Conservation (phyloP, 2,113 vertebrate genomes). For the Phrynosoma platyrhinos region DNA sequence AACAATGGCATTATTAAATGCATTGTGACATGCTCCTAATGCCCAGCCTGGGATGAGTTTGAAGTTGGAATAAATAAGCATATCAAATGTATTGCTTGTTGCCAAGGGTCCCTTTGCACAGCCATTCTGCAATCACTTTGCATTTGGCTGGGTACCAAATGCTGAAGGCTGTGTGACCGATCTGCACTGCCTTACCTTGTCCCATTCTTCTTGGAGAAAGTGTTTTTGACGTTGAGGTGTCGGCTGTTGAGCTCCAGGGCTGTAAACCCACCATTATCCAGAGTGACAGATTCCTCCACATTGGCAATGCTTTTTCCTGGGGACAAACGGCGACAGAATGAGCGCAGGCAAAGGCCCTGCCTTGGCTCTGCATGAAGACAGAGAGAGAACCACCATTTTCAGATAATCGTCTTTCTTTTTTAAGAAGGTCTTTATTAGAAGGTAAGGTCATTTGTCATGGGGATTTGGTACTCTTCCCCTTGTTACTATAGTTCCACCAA, state of each 20-base stretch:
- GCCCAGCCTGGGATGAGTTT: not conserved
- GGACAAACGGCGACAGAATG: slow-evolving; percentile 35
- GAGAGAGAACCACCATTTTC: slow-evolving; percentile 21
- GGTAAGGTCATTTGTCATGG: too few relatives aligned
- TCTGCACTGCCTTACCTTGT: slow-evolving; percentile 79
- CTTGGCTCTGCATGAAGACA: not conserved
- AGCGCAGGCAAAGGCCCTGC: slow-evolving; percentile 49
- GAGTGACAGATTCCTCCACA: slow-evolving; percentile 88
- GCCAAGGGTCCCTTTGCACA: not conserved
- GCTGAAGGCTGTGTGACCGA: not conserved
- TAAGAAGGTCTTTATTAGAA: not conserved
- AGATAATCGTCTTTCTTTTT: slow-evolving; percentile 21
- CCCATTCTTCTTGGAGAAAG: slow-evolving; percentile 94
- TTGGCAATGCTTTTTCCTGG: slow-evolving; percentile 88
- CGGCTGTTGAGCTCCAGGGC: slow-evolving; percentile 94
- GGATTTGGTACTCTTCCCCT: not conserved
- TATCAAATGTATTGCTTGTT: not conserved
- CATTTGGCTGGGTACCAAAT: not conserved
- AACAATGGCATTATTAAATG: not conserved
- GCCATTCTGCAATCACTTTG: not conserved
- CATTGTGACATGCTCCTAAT: not conserved
- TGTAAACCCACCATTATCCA: slow-evolving; percentile 95
- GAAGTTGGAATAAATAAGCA: not conserved
- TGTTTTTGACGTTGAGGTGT: slow-evolving; percentile 89
- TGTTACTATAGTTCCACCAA: not conserved